Base-by-base conservation (phyloP, 2,888 invertebrate genomes). In the Pachycephus smyrnensis region DNA sequence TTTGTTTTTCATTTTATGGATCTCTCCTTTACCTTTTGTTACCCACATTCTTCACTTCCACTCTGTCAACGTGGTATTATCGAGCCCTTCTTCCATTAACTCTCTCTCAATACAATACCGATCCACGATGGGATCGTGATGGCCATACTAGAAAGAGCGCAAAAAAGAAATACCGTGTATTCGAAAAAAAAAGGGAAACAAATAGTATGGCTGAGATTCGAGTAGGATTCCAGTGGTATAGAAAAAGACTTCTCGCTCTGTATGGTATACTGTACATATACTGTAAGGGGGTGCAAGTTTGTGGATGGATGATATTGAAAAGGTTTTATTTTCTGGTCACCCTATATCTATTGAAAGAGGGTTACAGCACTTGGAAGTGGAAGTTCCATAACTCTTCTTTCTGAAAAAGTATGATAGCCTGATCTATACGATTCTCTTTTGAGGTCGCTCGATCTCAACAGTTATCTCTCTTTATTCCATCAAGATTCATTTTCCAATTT, bases 241-340 rank as follows among this genome's bases (percentile, higher is more conserved):
- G 40, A 15, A 40, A 40, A 40, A 6, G 40, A 40, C 40, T 40
- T 40, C 40, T 6, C 6, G 40, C 40, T 40, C 40, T 15, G 15
- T 40, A 40, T 40, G 15, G 4, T 40, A 37, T 37, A 37, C 37
- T 12, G 37, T 12, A 37, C 6, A 15, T 55, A 23, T 55, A 55
- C 55, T 23, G 55, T 2, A 23, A 15, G 40, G 23, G 6, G 40
- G 23, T 23, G 9, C 0, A 55, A 55, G 23, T 55, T 55, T 55
- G 55, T 15, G 23, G 23, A 55, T 23, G 23, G 9, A 55, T 23
- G 40, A 55, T 23, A 55, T 23, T 23, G 40, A 55, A 55, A 55
- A 55, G 40, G 36, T 75, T 75, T 36, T 74, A 32, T n/a, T 73
- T 55, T 74, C 55, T 31, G 75, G 75, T 75, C 68, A 79, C 68